phyloP scores from a whole-genome alignment of 2,888 invertebrate genomes.

The Pristionchus maxplancki region DNA sequence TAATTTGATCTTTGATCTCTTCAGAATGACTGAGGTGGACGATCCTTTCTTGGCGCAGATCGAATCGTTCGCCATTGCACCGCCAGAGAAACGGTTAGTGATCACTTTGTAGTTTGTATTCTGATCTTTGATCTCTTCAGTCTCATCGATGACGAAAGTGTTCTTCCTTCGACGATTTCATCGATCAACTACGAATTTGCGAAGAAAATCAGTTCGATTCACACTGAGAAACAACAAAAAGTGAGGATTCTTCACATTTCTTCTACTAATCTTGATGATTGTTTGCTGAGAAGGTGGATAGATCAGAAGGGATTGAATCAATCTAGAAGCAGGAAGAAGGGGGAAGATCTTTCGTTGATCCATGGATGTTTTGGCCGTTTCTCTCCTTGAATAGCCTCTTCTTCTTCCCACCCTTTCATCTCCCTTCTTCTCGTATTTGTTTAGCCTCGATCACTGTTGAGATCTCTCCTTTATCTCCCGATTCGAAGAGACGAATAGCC shows the following conservation, averaged over 20 bases:
- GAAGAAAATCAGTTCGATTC: constrained; percentile 9
- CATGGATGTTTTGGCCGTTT: constrained; percentile 1
- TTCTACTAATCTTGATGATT: not conserved
- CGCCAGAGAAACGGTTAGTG: constrained; percentile 46
- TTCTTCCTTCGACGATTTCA: not conserved
- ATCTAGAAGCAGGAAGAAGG: not conserved
- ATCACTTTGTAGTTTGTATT: not conserved
- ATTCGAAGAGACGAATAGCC: not conserved
- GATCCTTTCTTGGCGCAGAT: constrained; percentile 50
- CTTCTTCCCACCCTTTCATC: constrained; percentile 45
- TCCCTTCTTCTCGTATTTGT: not conserved
- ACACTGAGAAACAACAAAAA: constrained; percentile 34
- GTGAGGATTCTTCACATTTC: not conserved
- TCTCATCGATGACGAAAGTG: not conserved
- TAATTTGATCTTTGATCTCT: constrained; percentile 26
- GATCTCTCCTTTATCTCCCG: constrained; percentile 26
- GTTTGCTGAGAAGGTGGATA: not conserved
- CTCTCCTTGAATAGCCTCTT: not conserved
- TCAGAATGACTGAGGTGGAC: constrained; percentile 1
- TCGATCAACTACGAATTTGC: constrained; percentile 44
- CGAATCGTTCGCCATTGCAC: constrained; percentile 43
- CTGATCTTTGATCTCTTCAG: constrained; percentile 36
- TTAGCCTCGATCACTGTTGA: not conserved
- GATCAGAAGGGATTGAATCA: not conserved
- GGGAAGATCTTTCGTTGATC: constrained; percentile 2